These are phyloP conservation scores for Pollicipes pollicipes DNA, from an alignment of 1,140 invertebrate genomes.

Conservation along the genomic window DNA sequence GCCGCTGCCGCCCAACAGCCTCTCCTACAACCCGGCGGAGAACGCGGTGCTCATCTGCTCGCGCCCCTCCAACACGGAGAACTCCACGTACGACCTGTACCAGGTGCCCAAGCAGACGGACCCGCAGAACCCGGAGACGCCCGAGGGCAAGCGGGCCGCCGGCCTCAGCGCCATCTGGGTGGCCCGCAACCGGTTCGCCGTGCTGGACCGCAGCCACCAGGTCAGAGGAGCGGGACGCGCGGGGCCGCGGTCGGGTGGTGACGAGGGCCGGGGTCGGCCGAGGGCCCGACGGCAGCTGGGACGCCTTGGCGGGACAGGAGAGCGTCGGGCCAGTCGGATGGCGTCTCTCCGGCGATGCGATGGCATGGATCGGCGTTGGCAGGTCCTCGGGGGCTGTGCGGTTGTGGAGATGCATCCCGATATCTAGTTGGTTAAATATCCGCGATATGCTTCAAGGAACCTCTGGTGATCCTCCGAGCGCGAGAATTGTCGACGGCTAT, in stretches of 20 bases:
- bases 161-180: conserved; percentile 95
- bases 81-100: conserved; percentile 87
- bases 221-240: conserved; percentile 30
- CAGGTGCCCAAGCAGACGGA: conserved; percentile 36
- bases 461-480: too few relatives aligned
- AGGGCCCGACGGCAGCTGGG: background rate
- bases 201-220: conserved; percentile 75
- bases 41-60: conserved; percentile 72
- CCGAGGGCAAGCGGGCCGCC: conserved; percentile 63
- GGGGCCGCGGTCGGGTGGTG: conserved; percentile 5
- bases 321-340: too few relatives aligned
- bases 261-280: background rate
- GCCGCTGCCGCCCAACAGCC: too few relatives aligned
- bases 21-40: conserved; percentile 93
- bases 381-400: too few relatives aligned
- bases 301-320: background rate
- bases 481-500: too few relatives aligned
- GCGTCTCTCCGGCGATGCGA: too few relatives aligned
- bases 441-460: too few relatives aligned
- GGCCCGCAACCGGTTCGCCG: conserved; percentile 93
- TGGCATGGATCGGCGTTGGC: too few relatives aligned
- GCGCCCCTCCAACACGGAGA: conserved; percentile 56
- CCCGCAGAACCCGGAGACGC: conserved; percentile 32
- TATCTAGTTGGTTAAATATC: too few relatives aligned
- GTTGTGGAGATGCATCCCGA: too few relatives aligned